phyloP scores from a whole-genome alignment of 2,113 vertebrate species.

The Lates calcarifer region DNA sequence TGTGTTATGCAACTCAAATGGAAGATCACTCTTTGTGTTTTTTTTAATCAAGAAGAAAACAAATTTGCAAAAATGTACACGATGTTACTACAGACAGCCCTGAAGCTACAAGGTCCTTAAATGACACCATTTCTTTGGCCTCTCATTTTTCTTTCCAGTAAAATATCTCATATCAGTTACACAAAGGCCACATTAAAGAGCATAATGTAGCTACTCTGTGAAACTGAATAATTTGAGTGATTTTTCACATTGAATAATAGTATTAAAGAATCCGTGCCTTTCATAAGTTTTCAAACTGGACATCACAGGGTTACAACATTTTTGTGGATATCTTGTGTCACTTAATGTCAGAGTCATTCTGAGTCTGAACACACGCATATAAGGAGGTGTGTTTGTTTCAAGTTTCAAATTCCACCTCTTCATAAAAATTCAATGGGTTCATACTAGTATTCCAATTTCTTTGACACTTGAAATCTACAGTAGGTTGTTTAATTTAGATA shows the following conservation, averaged over 20 bases:
- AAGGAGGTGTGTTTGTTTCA: background rate
- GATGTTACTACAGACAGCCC: background rate
- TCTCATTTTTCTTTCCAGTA: background rate
- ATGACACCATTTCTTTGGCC: background rate
- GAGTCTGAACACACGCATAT: background rate
- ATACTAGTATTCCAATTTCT: background rate
- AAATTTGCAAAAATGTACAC: background rate
- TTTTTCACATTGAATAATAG: slow-evolving; percentile 20
- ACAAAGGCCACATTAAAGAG: slow-evolving; percentile 11
- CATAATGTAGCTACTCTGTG: background rate
- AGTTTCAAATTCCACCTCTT: background rate
- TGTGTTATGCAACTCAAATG: background rate
- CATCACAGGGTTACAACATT: background rate
- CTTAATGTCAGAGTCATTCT: background rate
- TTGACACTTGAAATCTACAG: background rate
- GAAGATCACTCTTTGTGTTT: background rate
- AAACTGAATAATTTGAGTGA: slow-evolving; percentile 24
- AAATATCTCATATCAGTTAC: slow-evolving; percentile 9
- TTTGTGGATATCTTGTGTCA: background rate
- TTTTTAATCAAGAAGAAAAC: background rate
- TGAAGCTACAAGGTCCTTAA: background rate
- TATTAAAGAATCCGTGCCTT: background rate
- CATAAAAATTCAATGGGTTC: background rate
- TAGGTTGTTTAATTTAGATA: background rate
- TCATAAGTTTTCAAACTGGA: slow-evolving; percentile 4